A percentile compares a stretch with the other conserved stretches of the same genome.
These are phyloP conservation scores for Aplysia californica DNA, from an alignment of 1,140 invertebrate genomes.

Conservation along the genomic window DNA sequence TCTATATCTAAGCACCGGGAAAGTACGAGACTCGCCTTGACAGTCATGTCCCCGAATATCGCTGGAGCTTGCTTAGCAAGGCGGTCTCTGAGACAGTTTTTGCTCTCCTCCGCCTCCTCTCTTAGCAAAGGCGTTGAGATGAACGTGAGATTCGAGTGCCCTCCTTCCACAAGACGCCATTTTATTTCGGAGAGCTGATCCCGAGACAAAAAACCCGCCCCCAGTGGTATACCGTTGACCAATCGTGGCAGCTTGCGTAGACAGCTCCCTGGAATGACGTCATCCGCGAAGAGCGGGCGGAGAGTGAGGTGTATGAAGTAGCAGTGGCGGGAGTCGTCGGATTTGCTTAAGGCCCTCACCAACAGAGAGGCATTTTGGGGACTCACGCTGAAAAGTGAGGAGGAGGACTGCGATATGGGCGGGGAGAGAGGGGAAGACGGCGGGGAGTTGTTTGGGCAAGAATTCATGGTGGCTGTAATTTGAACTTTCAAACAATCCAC, in stretches of 20 bases:
- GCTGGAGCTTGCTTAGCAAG: constrained; percentile 44
- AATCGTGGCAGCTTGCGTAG: constrained; percentile 51
- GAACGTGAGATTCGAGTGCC: constrained; percentile 42
- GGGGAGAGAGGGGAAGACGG: not conserved
- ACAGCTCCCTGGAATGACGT: constrained; percentile 42
- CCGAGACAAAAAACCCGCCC: constrained; percentile 46
- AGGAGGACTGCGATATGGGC: not conserved
- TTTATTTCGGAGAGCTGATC: constrained; percentile 43
- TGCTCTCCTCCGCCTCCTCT: constrained; percentile 53
- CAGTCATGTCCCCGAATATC: constrained; percentile 55
- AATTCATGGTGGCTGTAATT: not conserved
- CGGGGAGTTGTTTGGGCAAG: not conserved
- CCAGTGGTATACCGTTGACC: constrained; percentile 56
- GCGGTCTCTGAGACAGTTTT: constrained; percentile 41
- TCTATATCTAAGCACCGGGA: constrained; percentile 52
- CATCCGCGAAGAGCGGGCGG: constrained; percentile 47
- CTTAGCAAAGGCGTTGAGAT: constrained; percentile 45
- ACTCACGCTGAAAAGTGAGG: constrained; percentile 46
- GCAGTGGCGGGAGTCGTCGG: constrained; percentile 45
- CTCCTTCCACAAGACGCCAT: constrained; percentile 55
- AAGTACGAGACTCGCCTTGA: constrained; percentile 48
- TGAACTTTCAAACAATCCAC: not conserved
- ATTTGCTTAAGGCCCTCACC: constrained; percentile 38
- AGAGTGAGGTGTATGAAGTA: constrained; percentile 52
- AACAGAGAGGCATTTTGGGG: constrained; percentile 39